Base-by-base conservation (phyloP, 1,140 invertebrate species). In the Solen grandis region DNA sequence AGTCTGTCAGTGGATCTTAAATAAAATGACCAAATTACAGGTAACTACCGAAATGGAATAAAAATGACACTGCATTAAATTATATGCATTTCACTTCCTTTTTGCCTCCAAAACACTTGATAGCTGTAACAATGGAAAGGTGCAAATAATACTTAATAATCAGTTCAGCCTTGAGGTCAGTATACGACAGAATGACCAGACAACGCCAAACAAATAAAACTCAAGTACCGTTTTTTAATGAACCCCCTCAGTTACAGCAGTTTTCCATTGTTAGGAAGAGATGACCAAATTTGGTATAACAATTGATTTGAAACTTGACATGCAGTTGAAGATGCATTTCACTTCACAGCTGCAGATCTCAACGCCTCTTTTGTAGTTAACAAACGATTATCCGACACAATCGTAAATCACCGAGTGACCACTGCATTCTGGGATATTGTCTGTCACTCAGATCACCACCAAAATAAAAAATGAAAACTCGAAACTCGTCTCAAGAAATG, bases 1-100 rank as follows among this genome's bases (percentile, higher is more conserved):
- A 59, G 33, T 25, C 52, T 13, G 46, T 59, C 63, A 68, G 60
- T 78, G 57, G 60, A 60, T 54, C 75, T 78, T 78, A 55, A 78
- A 78, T 59, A 31, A 78, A 69, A 78, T 78, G 75, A 78, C 75
- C 75, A 78, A 78, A 78, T 78, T 78, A 78, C 66, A 78, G 75
- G 75, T 78, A 78, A 78, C 75, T 27, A 46, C 19, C 14, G 19
- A 14, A 14, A 66, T 2, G 31, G 68, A 66, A 14, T 36, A 66
- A 55, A 54, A 27, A n/a, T 78, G 75, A 78, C 75, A 78, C 75
- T 60, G 54, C 29, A 59, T 69, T 38, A 35, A 78, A 59, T 78
- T 31, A 57, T 38, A 31, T 36, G 46, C n/a, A 38, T 77, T 69
- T 54, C 57, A 36, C 65, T 65, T 68, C 41, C 55, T 35, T 27